Evolutionary conservation across 2,113 vertebrate species (phyloP).

Genomic region (Lophotis ruficrista): DNA sequence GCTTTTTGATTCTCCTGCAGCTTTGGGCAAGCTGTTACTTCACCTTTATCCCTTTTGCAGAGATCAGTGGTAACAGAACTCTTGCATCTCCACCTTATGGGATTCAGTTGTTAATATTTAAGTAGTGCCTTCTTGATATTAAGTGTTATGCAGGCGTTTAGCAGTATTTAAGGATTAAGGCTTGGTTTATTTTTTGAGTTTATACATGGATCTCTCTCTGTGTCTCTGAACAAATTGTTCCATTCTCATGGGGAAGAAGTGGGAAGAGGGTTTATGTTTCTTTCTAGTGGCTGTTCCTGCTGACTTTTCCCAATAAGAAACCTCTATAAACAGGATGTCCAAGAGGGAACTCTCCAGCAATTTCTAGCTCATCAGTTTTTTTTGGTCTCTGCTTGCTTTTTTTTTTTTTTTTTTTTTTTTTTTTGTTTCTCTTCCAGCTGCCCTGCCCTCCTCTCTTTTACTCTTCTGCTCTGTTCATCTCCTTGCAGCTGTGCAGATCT

Average conservation of each 20-base stretch:
- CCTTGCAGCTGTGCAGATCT: slow-evolving; percentile 45
- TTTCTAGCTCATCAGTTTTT: background rate
- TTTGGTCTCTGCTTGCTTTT: background rate
- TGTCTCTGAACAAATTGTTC: background rate
- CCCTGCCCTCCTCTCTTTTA: background rate
- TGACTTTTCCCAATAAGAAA: slow-evolving; percentile 28
- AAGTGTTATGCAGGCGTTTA: background rate
- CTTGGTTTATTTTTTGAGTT: background rate
- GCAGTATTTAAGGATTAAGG: background rate
- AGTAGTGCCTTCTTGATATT: background rate
- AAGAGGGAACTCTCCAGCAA: slow-evolving; percentile 31
- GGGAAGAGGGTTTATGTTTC: slow-evolving; percentile 7
- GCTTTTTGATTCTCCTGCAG: background rate
- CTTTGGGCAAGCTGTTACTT: background rate
- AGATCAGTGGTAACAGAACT: background rate
- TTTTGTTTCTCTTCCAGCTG: background rate
- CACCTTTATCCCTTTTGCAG: background rate
- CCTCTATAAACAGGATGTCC: slow-evolving; percentile 40
- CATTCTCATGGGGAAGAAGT: slow-evolving; percentile 3
- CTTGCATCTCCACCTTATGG: background rate
- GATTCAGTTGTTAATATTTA: background rate
- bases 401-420: background rate
- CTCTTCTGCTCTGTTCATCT: slow-evolving; percentile 1
- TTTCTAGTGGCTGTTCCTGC: background rate
- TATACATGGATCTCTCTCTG: background rate